Base-by-base conservation (phyloP, 2,888 invertebrate genomes). In the Diplazon laetatorius region DNA sequence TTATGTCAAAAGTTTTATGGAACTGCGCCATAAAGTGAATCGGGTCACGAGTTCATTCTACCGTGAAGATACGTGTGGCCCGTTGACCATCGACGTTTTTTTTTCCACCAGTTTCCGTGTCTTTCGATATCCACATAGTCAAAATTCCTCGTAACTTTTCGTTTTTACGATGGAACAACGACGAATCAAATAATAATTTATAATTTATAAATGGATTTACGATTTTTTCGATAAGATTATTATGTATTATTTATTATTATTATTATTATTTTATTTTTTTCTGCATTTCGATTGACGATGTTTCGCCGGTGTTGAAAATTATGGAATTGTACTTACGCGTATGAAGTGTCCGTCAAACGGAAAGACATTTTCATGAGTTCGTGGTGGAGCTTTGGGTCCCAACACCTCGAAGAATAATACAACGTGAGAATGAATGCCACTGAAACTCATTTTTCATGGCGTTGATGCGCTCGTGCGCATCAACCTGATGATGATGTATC, bases 1-100 rank as follows among this genome's bases (percentile, higher is more conserved):
- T 84, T 84, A 84, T 83, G 82, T 77, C n/a, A 77, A 84, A 85
- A 84, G 71, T 84, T 83, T 84, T 80, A 83, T 82, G 84, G 82
- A 85, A 84, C 80, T 80, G 79, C 82, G 82, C 80, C 82, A 80
- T 83, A 84, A 83, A 85, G 76, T 81, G 80, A 85, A 84, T 81
- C 81, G 81, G 85, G 85, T 83, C 85, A 83, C 79, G 78, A 78
- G 76, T 84, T 82, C 77, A 81, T 82, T 78, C 80, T 77, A 82
- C 82, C 82, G 80, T 83, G 78, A 82, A 84, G 83, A 85, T 84
- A 84, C 82, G 81, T 82, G 79, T n/a, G n/a, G n/a, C 74, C 80
- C 76, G 59, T 73, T 77, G 70, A 79, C 73, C 76, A 81, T 78
- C 57, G 76, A 48, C 57, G 69, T 76, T 57, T n/a, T n/a, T n/a